These are phyloP conservation scores for Eidolon dupreanum DNA, from an alignment of 2,797 vertebrate species.

Conservation along the genomic window DNA sequence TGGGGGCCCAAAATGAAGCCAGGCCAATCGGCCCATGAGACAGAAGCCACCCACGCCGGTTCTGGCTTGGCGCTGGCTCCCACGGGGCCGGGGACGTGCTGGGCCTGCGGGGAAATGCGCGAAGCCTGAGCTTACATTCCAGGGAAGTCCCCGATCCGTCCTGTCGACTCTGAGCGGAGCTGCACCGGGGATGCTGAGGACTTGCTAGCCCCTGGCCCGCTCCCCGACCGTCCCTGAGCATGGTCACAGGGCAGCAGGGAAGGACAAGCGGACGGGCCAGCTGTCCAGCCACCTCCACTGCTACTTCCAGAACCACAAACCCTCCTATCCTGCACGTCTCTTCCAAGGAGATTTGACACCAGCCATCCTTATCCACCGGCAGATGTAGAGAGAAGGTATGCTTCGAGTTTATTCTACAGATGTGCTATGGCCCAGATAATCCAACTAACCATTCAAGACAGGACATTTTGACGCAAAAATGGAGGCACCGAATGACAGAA, in stretches of 20 bases:
- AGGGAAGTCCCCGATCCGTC: background rate
- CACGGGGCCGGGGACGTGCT: rapidly evolving
- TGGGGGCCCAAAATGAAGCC: background rate
- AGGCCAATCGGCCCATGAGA: background rate
- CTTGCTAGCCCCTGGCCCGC: background rate
- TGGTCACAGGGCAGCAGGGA: background rate
- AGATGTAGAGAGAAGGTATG: background rate
- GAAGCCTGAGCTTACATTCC: background rate
- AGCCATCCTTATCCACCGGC: background rate
- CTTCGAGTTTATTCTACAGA: background rate
- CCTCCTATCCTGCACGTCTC: background rate
- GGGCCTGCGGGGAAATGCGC: background rate
- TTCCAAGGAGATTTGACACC: background rate
- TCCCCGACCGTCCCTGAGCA: background rate
- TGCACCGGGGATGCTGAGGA: background rate
- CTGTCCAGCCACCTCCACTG: background rate
- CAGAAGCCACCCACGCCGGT: background rate
- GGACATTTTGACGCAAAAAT: background rate
- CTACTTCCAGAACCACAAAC: background rate
- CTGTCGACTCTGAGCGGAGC: background rate
- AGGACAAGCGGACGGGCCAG: background rate
- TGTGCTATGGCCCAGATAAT: background rate
- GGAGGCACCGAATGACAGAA: background rate
- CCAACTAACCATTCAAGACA: background rate
- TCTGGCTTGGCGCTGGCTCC: background rate